These are phyloP conservation scores for Pontoporia blainvillei DNA, from an alignment of 2,113 vertebrate species.

Conservation along the genomic window DNA sequence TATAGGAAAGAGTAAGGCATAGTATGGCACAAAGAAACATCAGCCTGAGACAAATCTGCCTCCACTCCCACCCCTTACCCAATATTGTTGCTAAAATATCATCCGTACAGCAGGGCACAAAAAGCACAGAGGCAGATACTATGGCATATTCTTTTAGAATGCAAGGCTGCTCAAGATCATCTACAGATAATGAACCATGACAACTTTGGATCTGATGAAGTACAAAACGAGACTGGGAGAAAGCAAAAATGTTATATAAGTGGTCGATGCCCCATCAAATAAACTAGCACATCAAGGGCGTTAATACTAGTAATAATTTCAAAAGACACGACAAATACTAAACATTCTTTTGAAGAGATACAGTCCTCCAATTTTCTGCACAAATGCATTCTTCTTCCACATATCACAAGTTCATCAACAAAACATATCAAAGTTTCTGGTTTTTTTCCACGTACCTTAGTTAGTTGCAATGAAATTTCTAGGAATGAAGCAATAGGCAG, in stretches of 20 bases:
- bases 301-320: neutral
- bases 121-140: conserved; percentile 75
- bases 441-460: conserved; percentile 74
- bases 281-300: neutral
- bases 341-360: neutral
- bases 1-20: conserved; percentile 11
- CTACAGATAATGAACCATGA: conserved; percentile 80
- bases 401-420: neutral
- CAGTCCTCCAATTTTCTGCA: neutral
- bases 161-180: conserved; percentile 79
- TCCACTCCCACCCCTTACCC: neutral
- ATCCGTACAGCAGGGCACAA: conserved; percentile 62
- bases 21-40: neutral
- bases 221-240: conserved; percentile 38
- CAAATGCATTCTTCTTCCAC: neutral
- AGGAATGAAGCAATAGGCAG: conserved; percentile 45
- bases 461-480: conserved; percentile 29
- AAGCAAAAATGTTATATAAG: conserved; percentile 29
- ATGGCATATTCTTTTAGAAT: conserved; percentile 78
- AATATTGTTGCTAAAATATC: conserved; percentile 45
- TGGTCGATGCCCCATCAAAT: neutral
- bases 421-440: neutral
- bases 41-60: neutral
- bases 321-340: neutral
- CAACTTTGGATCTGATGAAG: conserved; percentile 71